Conservation (phyloP, 2,888 invertebrate species). For the Teleogryllus oceanicus region DNA sequence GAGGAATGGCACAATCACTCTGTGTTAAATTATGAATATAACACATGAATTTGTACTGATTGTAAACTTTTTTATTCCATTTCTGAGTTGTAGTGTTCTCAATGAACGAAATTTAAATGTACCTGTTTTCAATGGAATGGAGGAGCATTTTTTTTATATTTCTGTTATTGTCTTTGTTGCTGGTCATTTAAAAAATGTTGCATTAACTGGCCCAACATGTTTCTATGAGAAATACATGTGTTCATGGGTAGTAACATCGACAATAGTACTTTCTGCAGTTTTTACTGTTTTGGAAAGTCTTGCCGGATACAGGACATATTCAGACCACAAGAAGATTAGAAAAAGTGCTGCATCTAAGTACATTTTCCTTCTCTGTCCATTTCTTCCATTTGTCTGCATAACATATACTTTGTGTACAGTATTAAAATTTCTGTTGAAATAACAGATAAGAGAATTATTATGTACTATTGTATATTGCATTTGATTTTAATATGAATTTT, state of each 20-base stretch:
- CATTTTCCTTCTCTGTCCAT: neutral
- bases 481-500: constrained; percentile 9
- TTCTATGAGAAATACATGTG: too few species aligned
- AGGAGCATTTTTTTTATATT: neutral
- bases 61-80: too few species aligned
- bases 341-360: neutral
- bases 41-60: too few species aligned
- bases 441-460: too few species aligned
- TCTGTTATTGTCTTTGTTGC: too few species aligned
- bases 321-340: neutral
- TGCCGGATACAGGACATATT: neutral
- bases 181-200: too few species aligned
- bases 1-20: too few species aligned
- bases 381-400: neutral
- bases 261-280: too few species aligned
- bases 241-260: too few species aligned
- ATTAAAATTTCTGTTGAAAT: neutral
- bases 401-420: neutral
- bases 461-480: neutral
- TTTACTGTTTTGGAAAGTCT: too few species aligned
- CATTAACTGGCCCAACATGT: too few species aligned
- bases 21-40: too few species aligned
- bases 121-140: neutral
- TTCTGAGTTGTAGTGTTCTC: neutral
- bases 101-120: neutral